Conservation (phyloP, 1,140 invertebrate species). For the Popillia japonica region DNA sequence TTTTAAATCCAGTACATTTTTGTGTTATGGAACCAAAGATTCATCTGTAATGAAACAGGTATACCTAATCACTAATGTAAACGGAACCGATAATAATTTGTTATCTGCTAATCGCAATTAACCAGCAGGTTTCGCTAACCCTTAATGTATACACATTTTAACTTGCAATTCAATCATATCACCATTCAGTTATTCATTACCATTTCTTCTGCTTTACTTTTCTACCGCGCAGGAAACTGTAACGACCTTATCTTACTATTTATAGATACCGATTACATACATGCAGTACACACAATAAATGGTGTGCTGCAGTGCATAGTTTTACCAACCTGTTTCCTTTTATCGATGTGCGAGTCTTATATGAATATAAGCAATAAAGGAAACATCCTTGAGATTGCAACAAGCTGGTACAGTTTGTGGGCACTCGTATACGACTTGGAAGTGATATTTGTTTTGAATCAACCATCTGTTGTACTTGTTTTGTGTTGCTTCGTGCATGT, state of each 20-base stretch:
- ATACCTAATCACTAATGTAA: no score
- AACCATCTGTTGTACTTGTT: background rate
- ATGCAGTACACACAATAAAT: background rate
- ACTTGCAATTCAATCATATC: no score
- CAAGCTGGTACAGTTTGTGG: background rate
- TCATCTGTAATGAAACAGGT: no score
- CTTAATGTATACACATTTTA: no score
- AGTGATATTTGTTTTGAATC: background rate
- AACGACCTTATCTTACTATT: background rate
- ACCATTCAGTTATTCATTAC: background rate
- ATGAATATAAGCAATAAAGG: conserved; percentile 6
- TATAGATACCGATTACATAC: background rate
- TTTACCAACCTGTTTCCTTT: conserved; percentile 5
- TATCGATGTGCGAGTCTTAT: background rate
- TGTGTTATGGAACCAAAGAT: no score
- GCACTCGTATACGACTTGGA: background rate
- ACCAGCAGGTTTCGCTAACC: no score
- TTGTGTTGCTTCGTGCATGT: no score
- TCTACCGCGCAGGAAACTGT: background rate
- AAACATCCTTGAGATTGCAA: conserved; percentile 10
- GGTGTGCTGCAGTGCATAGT: background rate
- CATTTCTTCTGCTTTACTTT: background rate
- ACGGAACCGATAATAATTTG: no score
- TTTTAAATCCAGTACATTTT: no score
- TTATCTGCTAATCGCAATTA: no score